Percentiles rank a stretch among this genome's conserved stretches.
phyloP scores from a whole-genome alignment of 2,113 vertebrate species.

The Etheostoma cragini region DNA sequence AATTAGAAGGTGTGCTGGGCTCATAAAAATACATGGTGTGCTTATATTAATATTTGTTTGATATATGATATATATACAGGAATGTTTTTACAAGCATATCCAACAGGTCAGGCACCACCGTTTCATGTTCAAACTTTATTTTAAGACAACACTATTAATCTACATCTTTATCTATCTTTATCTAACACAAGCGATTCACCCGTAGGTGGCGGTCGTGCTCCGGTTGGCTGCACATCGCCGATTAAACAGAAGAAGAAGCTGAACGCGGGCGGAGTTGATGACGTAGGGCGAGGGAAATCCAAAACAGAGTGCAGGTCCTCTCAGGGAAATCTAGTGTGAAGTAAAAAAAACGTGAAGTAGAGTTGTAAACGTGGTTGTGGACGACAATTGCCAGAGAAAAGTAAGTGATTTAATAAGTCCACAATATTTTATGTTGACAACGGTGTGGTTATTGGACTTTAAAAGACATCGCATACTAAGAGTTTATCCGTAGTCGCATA shows the following conservation, averaged over 20 bases:
- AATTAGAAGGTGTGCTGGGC: no score
- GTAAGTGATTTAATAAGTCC: background rate
- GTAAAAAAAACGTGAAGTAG: background rate
- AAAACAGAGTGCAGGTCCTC: conserved; percentile 20
- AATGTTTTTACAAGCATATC: no score
- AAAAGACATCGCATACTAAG: background rate
- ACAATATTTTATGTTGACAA: background rate
- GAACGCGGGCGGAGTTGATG: background rate
- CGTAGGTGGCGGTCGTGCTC: conserved; percentile 17
- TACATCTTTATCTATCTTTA: no score
- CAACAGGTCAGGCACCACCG: no score
- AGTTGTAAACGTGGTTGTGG: background rate
- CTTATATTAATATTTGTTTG: no score
- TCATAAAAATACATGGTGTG: no score
- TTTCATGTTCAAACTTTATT: no score
- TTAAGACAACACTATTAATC: no score
- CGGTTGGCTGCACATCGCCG: fast-evolving
- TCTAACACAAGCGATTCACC: no score
- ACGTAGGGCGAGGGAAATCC: conserved; percentile 64
- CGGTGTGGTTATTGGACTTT: background rate
- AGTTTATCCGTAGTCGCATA: no score
- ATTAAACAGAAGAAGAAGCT: conserved; percentile 24
- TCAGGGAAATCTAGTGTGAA: fast-evolving
- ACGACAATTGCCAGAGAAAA: background rate
- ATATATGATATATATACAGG: no score